Percentiles rank a stretch among this genome's conserved stretches.
Conservation (phyloP, 2,888 invertebrate genomes). For the Lasioglossum oenotherae region DNA sequence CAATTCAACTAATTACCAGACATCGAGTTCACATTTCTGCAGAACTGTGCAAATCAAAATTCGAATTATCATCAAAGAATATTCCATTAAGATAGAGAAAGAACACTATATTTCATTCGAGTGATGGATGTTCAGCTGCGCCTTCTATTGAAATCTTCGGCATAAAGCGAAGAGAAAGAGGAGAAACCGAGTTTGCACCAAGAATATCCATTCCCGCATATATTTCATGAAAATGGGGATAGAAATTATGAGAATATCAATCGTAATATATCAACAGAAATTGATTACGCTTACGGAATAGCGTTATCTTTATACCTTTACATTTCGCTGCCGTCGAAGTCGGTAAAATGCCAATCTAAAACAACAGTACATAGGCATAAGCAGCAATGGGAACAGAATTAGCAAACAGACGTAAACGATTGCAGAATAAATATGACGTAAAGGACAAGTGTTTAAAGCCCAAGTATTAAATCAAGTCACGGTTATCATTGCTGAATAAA, state of each 20-base stretch:
- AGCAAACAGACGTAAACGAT: background rate
- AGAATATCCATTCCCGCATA: background rate
- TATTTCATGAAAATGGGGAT: constrained; percentile 18
- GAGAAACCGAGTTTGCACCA: background rate
- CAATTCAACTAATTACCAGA: too few relatives aligned
- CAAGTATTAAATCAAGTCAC: background rate
- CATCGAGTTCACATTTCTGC: too few relatives aligned
- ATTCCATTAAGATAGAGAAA: background rate
- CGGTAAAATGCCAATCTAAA: background rate
- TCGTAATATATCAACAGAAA: too few relatives aligned
- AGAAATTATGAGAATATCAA: background rate
- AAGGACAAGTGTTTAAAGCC: background rate
- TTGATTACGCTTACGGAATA: too few relatives aligned
- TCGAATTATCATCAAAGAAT: background rate
- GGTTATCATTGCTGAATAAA: background rate
- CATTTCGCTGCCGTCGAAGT: background rate
- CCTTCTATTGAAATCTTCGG: background rate
- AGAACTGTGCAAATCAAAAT: background rate
- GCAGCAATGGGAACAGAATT: background rate
- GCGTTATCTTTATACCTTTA: too few relatives aligned
- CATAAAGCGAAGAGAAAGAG: background rate
- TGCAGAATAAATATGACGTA: background rate
- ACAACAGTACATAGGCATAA: background rate
- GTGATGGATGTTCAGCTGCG: background rate
- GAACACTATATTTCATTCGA: background rate